phyloP scores from a whole-genome alignment of 2,888 invertebrate genomes.

The Empis stercorea region DNA sequence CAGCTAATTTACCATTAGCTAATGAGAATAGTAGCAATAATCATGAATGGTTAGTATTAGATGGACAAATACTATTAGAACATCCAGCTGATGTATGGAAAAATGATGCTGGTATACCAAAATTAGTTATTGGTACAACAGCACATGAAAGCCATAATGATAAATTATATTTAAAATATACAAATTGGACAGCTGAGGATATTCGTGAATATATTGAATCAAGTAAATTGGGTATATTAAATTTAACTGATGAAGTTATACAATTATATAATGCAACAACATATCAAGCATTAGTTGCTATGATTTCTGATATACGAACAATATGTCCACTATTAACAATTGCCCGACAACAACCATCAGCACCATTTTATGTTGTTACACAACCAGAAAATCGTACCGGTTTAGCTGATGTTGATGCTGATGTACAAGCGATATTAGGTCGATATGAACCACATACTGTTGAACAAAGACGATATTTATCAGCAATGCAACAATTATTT shows the following conservation, averaged over 20 bases:
- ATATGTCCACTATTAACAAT: slow-evolving; percentile 63
- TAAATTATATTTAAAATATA: slow-evolving; percentile 45
- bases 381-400: slow-evolving; percentile 43
- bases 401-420: slow-evolving; percentile 46
- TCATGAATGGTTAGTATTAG: slow-evolving; percentile 65
- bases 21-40: slow-evolving; percentile 42
- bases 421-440: slow-evolving; percentile 67
- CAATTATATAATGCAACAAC: slow-evolving; percentile 53
- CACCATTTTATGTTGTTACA: slow-evolving; percentile 62
- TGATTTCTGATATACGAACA: slow-evolving; percentile 68
- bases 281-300: slow-evolving; percentile 51
- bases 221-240: slow-evolving; percentile 45
- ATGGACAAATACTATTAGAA: slow-evolving; percentile 54
- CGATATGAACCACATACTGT: slow-evolving; percentile 58
- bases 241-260: slow-evolving; percentile 49
- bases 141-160: slow-evolving; percentile 58
- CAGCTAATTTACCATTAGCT: slow-evolving; percentile 40
- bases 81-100: slow-evolving; percentile 55
- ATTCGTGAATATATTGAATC: slow-evolving; percentile 48
- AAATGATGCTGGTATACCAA: slow-evolving; percentile 35
- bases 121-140: slow-evolving; percentile 57
- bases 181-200: slow-evolving; percentile 52
- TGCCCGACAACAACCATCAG: slow-evolving; percentile 46
- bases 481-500: slow-evolving; percentile 70
- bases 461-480: slow-evolving; percentile 59